These are phyloP conservation scores for Cephonodes hylas DNA, from an alignment of 2,888 invertebrate genomes.

Conservation along the genomic window DNA sequence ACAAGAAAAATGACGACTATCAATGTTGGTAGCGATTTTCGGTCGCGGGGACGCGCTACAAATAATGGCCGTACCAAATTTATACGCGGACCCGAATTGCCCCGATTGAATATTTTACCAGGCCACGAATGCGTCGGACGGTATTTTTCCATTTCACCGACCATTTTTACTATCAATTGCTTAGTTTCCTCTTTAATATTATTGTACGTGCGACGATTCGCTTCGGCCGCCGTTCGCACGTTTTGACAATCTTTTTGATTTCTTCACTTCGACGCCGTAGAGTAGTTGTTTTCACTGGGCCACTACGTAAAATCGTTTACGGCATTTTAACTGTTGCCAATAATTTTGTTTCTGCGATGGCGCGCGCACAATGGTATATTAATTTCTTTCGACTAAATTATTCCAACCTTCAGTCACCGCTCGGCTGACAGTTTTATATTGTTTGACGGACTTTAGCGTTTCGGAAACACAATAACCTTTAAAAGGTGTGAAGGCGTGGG, in stretches of 20 bases:
- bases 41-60: slow-evolving; percentile 76
- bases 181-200: slow-evolving; percentile 77
- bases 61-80: slow-evolving; percentile 77
- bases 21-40: slow-evolving; percentile 77
- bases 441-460: slow-evolving; percentile 47
- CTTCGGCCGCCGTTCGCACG: slow-evolving; percentile 2
- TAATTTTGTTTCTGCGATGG: neutral
- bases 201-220: slow-evolving; percentile 35
- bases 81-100: slow-evolving; percentile 78
- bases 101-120: slow-evolving; percentile 81
- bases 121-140: slow-evolving; percentile 75
- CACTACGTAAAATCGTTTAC: neutral
- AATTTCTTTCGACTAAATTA: slow-evolving; percentile 8
- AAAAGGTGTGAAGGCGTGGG: slow-evolving; percentile 78
- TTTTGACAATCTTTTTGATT: neutral
- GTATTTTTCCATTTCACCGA: slow-evolving; percentile 79
- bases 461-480: slow-evolving; percentile 78
- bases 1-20: slow-evolving; percentile 80
- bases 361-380: neutral
- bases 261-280: neutral
- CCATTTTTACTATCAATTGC: slow-evolving; percentile 80
- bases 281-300: neutral
- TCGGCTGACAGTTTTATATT: slow-evolving; percentile 42
- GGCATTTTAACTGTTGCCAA: neutral
- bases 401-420: slow-evolving; percentile 2